Conservation (phyloP, 2,797 vertebrate genomes). For the Pantherophis alleghaniensis region DNA sequence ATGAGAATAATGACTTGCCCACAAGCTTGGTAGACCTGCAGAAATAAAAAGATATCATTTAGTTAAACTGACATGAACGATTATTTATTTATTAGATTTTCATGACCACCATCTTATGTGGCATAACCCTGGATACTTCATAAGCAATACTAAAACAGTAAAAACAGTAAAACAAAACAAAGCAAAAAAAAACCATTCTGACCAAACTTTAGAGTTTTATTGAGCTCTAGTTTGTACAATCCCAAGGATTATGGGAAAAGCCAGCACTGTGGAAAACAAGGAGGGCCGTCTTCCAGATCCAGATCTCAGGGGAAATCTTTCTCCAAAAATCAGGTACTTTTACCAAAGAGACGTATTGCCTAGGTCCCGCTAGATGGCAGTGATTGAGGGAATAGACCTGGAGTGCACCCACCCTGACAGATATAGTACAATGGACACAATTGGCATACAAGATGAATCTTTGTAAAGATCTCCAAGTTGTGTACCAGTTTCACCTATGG, state of each 20-base stretch:
- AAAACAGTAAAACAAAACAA: not conserved
- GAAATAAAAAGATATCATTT: not conserved
- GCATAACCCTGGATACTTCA: not conserved
- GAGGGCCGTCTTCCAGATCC: not conserved
- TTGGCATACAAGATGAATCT: not conserved
- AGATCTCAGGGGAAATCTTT: not conserved
- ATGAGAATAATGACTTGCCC: not conserved
- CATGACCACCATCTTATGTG: not conserved
- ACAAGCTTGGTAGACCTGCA: not conserved
- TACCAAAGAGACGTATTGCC: not conserved
- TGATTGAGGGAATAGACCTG: not conserved
- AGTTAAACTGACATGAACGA: not conserved
- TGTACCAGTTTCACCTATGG: not conserved
- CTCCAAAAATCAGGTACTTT: not conserved
- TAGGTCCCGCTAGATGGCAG: not conserved
- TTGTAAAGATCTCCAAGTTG: not conserved
- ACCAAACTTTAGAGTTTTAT: not conserved
- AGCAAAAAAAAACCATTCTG: not conserved
- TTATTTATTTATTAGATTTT: not conserved
- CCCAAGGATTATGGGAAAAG: not conserved
- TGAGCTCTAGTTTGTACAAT: not conserved
- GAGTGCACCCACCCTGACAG: not conserved
- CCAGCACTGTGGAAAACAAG: not conserved
- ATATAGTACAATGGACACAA: not conserved
- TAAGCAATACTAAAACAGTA: not conserved